phyloP scores from a whole-genome alignment of 2,888 invertebrate species.

The Agrochola circellaris region DNA sequence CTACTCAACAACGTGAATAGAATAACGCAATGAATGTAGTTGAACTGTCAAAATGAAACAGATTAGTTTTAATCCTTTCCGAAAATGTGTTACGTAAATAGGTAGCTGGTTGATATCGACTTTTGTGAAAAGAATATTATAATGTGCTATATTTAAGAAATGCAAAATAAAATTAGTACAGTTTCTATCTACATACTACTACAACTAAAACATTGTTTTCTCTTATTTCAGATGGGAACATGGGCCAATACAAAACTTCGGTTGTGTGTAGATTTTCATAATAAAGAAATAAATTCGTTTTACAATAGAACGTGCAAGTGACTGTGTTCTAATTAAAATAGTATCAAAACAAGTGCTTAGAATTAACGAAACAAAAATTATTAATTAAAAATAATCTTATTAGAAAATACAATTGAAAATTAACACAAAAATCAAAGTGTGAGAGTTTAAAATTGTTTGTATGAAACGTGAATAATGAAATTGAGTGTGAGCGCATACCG shows the following conservation, averaged over 20 bases:
- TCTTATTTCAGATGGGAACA: constrained; percentile 69
- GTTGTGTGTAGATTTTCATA: constrained; percentile 50
- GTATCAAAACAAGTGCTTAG: constrained; percentile 31
- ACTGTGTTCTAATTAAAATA: constrained; percentile 22
- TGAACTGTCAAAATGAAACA: too few relatives aligned
- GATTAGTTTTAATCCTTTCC: too few relatives aligned
- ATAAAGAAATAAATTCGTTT: constrained; percentile 31
- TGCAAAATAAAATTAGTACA: not conserved
- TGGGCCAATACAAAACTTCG: constrained; percentile 46
- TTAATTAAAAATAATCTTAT: constrained; percentile 10
- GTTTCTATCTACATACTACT: not conserved
- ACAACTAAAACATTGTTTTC: constrained; percentile 15
- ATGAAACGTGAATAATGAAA: constrained; percentile 90
- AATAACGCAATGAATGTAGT: too few relatives aligned
- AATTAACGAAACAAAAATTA: not conserved
- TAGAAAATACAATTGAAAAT: constrained; percentile 37
- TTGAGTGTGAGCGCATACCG: constrained; percentile 96
- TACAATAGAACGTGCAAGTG: constrained; percentile 47
- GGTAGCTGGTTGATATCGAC: too few relatives aligned
- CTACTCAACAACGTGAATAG: too few relatives aligned
- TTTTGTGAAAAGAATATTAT: not conserved
- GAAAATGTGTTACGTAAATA: too few relatives aligned
- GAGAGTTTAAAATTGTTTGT: constrained; percentile 48
- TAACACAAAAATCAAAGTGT: constrained; percentile 36
- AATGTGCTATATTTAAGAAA: not conserved